Base-by-base conservation (phyloP, 1,140 invertebrate genomes). In the Drosophila lacertosa region DNA sequence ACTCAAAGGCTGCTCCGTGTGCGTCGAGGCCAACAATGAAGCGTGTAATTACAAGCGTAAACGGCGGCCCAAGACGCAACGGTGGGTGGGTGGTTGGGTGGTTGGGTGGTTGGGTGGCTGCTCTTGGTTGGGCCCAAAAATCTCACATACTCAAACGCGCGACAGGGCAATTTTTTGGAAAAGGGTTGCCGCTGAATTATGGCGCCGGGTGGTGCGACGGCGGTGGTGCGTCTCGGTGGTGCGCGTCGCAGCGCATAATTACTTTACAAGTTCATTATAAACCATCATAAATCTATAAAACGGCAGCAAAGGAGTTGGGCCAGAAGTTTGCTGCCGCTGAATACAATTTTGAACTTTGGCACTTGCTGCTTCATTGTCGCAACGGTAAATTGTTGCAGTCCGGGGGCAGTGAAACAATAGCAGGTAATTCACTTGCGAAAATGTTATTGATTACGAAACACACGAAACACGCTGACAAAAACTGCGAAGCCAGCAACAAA, bases 231-330 rank as follows among this genome's bases (percentile, higher is more conserved):
- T n/a, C n/a, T n/a, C n/a, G n/a, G 59, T 66, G 63, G 37, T 63
- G 67, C 74, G 75, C 89, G 74, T 72, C 73, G 89, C 83, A 75
- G 66, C 74, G 89, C 89, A 90, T 89, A 90, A 90, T 90, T 90
- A 89, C 89, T 90, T 90, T 90, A 90, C 89, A 90, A 90, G 89
- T 90, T 90, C 89, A 90, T 90, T 90, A 90, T 90, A 90, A 89
- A 89, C 63, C 74, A 77, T 83, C 80, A 90, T 90, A 90, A 90
- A 90, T 90, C 89, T 86, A 86, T 80, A 74, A 76, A 63, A 47
- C n/a, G n/a, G n/a, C n/a, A 15, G 42, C 35, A 15, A 9, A 9
- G 6, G 16, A 9, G 24, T 3, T 7, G 45, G 45, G 13, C 22
- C 18, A 2, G n/a, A n/a, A n/a, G 26, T 22, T 22, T 18, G 11